Evolutionary conservation across 2,888 invertebrate species (phyloP), one percentile per base, ranked within the genome.

Genomic region (Apamea epomidion): DNA sequence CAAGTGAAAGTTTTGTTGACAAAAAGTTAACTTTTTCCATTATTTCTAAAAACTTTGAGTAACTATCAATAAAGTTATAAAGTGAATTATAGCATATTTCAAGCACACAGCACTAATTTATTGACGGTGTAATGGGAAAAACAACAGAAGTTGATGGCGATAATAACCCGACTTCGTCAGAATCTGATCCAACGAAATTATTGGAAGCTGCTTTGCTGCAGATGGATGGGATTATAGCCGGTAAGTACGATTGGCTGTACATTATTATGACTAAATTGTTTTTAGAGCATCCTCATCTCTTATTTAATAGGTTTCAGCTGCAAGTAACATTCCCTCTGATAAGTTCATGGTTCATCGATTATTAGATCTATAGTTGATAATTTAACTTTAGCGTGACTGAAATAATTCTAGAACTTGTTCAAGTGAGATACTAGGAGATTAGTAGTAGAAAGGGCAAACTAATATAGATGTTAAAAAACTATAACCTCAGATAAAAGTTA

Each of bases 191-290:
- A 83, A 98, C 98, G 91, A 98, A 98, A 95, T 97, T 99, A 96
- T 97, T 99, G 92, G 98, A 98, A 93, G 98, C 98, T 87, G 99
- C 99, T 67, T 97, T 99, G 80, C 97, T 98, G 93, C 98, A 99
- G 96, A 98, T 99, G 98, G 99, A 99, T 95, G 99, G 98, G 77
- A 98, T 99, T 92, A 98, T 99, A 95, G 98, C 98, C 93, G 98
- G 98, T 98, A 94, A 96, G 96, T 89, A 65, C 62, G n/a, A 74
- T 76, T 18, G 2, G 51, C 68, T 72, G 10, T 51, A 73, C 48
- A n/a, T 64, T 12, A 71, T 42, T 42, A 42, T 48, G 16, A 60
- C 12, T n/a, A 25, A 64, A 48, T 64, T 29, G 32, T 48, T 58
- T 37, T 10, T 32, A 6, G 12, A 75, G 18, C 2, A 45, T n/a